Evolutionary conservation across 2,113 vertebrate species (phyloP).

Genomic region (Diglossa brunneiventris): DNA sequence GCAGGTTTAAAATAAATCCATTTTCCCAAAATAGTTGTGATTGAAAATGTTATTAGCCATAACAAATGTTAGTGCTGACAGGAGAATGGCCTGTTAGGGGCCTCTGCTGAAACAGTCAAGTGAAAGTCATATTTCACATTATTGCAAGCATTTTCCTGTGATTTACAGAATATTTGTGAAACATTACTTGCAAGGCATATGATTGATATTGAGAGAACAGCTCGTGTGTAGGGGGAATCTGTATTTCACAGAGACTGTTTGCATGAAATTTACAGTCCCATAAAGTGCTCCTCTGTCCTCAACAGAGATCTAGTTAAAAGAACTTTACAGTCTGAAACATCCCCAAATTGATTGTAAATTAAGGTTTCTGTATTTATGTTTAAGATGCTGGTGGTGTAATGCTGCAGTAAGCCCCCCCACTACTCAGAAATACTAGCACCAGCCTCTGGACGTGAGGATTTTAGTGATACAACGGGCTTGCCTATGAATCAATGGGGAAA

Average conservation of each 20-base stretch:
- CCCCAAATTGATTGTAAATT: slow-evolving; percentile 79
- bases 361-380: slow-evolving; percentile 70
- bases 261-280: slow-evolving; percentile 77
- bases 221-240: slow-evolving; percentile 58
- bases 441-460: not conserved
- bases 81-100: slow-evolving; percentile 69
- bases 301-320: slow-evolving; percentile 79
- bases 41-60: slow-evolving; percentile 84
- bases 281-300: slow-evolving; percentile 73
- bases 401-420: not conserved
- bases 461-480: not conserved
- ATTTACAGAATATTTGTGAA: slow-evolving; percentile 83
- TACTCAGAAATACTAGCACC: not conserved
- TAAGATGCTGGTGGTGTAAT: slow-evolving; percentile 63
- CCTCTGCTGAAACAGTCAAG: slow-evolving; percentile 76
- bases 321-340: slow-evolving; percentile 81
- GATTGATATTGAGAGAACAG: slow-evolving; percentile 74
- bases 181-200: slow-evolving; percentile 69
- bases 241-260: slow-evolving; percentile 71
- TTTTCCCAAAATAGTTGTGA: slow-evolving; percentile 81
- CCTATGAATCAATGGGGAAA: not conserved
- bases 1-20: slow-evolving; percentile 78
- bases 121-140: slow-evolving; percentile 82
- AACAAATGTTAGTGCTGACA: slow-evolving; percentile 81
- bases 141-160: slow-evolving; percentile 71